Evolutionary conservation across 2,113 vertebrate species (phyloP).

Genomic region (Campylomormyrus numenius): DNA sequence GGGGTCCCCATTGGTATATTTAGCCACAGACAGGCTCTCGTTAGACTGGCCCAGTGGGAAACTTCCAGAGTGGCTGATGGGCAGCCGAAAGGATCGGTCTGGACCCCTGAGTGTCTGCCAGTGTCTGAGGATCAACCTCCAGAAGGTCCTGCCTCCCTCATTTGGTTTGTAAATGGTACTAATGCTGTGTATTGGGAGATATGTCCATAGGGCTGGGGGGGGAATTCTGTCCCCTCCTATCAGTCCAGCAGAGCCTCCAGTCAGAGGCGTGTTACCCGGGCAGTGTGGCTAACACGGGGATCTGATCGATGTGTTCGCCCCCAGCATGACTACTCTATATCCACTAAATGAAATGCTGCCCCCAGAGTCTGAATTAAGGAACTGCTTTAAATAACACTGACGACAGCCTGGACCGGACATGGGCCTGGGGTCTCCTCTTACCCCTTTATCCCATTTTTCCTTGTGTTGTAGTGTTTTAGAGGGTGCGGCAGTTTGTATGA

Average conservation of each 20-base stretch:
- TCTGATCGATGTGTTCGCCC: neutral
- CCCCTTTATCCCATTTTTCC: neutral
- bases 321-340: neutral
- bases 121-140: neutral
- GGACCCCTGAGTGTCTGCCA: neutral
- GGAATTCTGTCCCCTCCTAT: too few species aligned
- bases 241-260: too few species aligned
- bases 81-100: neutral
- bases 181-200: neutral
- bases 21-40: neutral
- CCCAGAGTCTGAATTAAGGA: neutral
- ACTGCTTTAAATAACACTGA: neutral
- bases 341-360: neutral
- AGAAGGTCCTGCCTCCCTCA: neutral
- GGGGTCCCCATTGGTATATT: neutral
- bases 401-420: neutral
- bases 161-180: neutral
- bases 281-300: neutral
- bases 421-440: neutral
- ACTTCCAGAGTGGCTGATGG: neutral
- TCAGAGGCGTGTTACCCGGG: neutral
- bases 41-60: neutral
- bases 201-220: too few species aligned
- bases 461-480: neutral
- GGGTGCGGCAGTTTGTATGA: neutral